Percentiles rank a stretch among this genome's conserved stretches.
phyloP scores from a whole-genome alignment of 1,140 invertebrate species.

The Gyrodactylus salaris region DNA sequence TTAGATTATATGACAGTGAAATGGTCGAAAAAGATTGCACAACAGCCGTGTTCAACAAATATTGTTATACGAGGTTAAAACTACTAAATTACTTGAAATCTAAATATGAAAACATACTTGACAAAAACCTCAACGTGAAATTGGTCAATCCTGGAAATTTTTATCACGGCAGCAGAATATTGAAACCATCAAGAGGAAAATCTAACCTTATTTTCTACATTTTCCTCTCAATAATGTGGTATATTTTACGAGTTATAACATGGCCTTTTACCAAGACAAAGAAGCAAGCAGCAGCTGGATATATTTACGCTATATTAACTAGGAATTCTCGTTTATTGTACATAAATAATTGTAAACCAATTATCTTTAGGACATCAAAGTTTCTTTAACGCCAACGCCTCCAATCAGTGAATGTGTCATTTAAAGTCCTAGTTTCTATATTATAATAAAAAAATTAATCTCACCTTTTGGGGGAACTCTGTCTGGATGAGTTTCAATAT shows the following conservation, averaged over 20 bases:
- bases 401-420: not conserved
- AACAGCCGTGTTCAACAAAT: no score
- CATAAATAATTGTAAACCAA: not conserved
- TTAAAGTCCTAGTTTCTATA: not conserved
- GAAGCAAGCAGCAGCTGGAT: not conserved
- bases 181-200: not conserved
- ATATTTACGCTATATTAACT: not conserved
- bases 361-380: not conserved
- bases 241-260: not conserved
- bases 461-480: not conserved
- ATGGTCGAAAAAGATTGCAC: no score
- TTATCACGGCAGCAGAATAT: not conserved
- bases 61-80: not conserved
- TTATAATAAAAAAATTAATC: not conserved
- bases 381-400: not conserved
- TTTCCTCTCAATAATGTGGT: not conserved
- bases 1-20: no score
- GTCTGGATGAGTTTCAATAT: not conserved
- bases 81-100: not conserved
- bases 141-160: not conserved
- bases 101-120: not conserved
- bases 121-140: not conserved
- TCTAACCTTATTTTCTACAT: not conserved
- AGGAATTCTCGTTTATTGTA: not conserved
- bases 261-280: not conserved